phyloP scores from a whole-genome alignment of 2,113 vertebrate genomes.

The Oreochromis tanganicae region DNA sequence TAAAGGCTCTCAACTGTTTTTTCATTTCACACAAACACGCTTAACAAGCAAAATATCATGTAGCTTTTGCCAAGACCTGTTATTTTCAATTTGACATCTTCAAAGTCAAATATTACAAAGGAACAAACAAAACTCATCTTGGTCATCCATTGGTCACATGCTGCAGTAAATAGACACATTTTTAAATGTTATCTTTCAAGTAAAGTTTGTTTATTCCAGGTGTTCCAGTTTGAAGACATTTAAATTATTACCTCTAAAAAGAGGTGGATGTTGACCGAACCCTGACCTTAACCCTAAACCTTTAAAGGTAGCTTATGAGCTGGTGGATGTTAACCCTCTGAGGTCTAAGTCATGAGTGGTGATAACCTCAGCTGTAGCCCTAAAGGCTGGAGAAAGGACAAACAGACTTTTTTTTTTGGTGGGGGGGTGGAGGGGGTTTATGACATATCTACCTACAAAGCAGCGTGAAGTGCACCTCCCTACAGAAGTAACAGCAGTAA shows the following conservation, averaged over 20 bases:
- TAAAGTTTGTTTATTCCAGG: not conserved
- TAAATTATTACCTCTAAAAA: not conserved
- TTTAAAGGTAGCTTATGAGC: not conserved
- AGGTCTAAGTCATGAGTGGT: not conserved
- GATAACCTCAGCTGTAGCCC: not conserved
- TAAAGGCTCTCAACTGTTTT: not conserved
- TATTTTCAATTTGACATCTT: conserved; percentile 6
- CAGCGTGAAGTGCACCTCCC: not conserved
- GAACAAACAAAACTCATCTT: not conserved
- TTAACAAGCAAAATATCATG: conserved; percentile 16
- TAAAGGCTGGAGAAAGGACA: not conserved
- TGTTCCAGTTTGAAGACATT: not conserved
- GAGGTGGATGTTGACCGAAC: not conserved
- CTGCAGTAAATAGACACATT: not conserved
- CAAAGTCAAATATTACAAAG: not conserved
- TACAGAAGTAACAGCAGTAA: not conserved
- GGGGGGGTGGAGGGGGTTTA: not conserved
- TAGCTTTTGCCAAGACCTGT: conserved; percentile 11
- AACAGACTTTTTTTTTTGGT: not conserved
- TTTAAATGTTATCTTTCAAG: not conserved
- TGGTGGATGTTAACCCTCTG: not conserved
- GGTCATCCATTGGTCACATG: not conserved
- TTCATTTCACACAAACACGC: conserved; percentile 17
- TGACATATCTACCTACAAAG: not conserved
- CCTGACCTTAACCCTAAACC: not conserved